phyloP scores from a whole-genome alignment of 23 tunicate species.

The Aplidium turbinatum region DNA sequence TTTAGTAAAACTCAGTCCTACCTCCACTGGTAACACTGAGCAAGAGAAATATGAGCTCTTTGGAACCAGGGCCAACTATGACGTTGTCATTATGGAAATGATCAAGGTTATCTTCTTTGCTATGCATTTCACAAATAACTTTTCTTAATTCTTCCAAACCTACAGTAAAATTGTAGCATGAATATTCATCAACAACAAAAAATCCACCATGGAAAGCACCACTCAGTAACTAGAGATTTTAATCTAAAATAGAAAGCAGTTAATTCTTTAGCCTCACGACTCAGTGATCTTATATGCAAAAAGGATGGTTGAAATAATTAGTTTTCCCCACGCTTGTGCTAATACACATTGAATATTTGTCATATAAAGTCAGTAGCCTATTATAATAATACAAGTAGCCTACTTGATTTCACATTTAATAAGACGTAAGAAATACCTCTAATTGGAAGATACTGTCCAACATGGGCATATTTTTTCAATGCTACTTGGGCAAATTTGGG shows the following conservation, averaged over 20 bases:
- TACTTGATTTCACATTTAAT: no score
- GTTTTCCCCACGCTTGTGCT: no score
- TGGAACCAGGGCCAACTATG: conserved; percentile 94
- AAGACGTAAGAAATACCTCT: no score
- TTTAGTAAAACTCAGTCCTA: neutral
- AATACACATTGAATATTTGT: no score
- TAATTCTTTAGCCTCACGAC: no score
- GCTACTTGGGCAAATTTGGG: conserved; percentile 75
- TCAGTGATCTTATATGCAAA: no score
- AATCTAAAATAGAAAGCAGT: no score
- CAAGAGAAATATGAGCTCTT: conserved; percentile 80
- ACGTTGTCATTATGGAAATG: conserved; percentile 57
- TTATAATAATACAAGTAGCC: no score
- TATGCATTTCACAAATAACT: conserved; percentile 53
- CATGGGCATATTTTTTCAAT: conserved; percentile 53
- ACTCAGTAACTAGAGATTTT: no score
- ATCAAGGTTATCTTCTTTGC: conserved; percentile 47
- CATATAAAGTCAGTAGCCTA: no score
- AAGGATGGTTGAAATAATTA: no score
- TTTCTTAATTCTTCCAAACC: conserved; percentile 51
- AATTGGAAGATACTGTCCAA: conserved; percentile 76
- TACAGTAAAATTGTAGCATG: conserved; percentile 1
- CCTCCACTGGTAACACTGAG: conserved; percentile 64
- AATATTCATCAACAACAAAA: neutral
- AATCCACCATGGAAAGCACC: no score